Base-by-base conservation (phyloP, 2,113 vertebrate species). In the Potamarius usumacintae region DNA sequence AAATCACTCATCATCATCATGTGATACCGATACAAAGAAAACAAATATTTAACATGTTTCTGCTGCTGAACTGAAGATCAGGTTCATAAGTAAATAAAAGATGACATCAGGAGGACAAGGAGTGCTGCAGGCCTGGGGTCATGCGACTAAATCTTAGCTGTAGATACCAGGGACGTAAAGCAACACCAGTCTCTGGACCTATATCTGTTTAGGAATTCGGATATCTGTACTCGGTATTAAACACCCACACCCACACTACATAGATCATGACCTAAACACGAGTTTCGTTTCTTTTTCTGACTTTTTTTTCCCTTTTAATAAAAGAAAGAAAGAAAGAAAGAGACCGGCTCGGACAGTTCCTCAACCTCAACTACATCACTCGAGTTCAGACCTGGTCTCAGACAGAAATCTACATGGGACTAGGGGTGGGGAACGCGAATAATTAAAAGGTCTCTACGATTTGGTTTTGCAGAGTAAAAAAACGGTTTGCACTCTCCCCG, bases 11-110 rank as follows among this genome's bases (percentile, higher is more conserved):
- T n/a, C 30, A 84, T 53, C 63, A 50, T 57, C 60, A 80, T 74
- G 83, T 72, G 77, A 81, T 57, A 42, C 77, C 22, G 53, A 69
- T 15, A 81, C 85, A n/a, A 18, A 30, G 17, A 69, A 34, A 14
- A 81, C 77, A 71, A 84, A 57, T 42, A 71, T 81, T 71, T 71
- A 80, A 53, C 30, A 30, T 42, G 85, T 0, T 78, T 86, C 62
- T 86, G 77, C 17, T 60, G 60, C 78, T 67, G 25, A 86, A 82
- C 7, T 22, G 79, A 72, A 58, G 69, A 82, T 82, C 86, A 72
- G 86, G 86, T 87, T 82, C 34, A 7, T 25, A 60, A 82, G 86
- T n/a, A 82, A 82, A 87, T 58, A 87, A 27, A 57, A 57, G 42
- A n/a, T 86, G 65, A 84, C 53, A 83, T 83, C 58, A 27, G n/a